These are phyloP conservation scores for Phania funesta DNA, from an alignment of 2,888 invertebrate genomes.

Conservation along the genomic window DNA sequence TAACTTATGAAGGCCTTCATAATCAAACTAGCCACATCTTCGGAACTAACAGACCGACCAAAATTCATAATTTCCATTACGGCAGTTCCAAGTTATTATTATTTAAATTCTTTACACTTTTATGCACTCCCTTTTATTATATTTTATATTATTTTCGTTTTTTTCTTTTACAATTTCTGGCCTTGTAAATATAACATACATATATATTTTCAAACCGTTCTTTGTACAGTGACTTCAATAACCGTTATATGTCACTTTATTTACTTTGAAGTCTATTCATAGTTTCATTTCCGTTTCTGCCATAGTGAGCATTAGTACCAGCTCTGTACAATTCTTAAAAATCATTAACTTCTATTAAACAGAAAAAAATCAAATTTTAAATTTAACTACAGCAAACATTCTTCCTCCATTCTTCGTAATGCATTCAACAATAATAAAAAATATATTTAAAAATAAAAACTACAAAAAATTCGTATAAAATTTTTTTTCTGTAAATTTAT, in stretches of 20 bases:
- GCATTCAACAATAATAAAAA: conserved; percentile 32
- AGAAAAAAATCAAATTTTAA: conserved; percentile 18
- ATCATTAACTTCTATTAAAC: conserved; percentile 55
- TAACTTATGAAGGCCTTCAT: no score
- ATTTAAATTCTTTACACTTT: no score
- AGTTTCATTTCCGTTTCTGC: conserved; percentile 59
- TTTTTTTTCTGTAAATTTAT: conserved; percentile 45
- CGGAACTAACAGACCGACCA: no score
- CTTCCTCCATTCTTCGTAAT: conserved; percentile 40
- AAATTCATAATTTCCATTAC: no score
- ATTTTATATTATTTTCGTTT: no score
- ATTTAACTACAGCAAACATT: conserved; percentile 4
- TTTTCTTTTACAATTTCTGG: neutral
- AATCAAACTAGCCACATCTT: no score
- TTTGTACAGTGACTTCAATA: neutral
- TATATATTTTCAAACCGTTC: neutral
- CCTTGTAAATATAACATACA: neutral
- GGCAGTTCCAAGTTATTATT: no score
- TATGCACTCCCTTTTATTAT: no score
- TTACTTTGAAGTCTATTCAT: conserved; percentile 26
- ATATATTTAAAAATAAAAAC: neutral
- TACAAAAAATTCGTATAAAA: neutral
- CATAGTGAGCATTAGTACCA: conserved; percentile 40
- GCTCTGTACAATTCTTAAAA: conserved; percentile 35
- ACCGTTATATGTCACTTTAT: no score